Base-by-base conservation (phyloP, 2,797 vertebrate genomes). In the Microctenopoma lineatum region DNA sequence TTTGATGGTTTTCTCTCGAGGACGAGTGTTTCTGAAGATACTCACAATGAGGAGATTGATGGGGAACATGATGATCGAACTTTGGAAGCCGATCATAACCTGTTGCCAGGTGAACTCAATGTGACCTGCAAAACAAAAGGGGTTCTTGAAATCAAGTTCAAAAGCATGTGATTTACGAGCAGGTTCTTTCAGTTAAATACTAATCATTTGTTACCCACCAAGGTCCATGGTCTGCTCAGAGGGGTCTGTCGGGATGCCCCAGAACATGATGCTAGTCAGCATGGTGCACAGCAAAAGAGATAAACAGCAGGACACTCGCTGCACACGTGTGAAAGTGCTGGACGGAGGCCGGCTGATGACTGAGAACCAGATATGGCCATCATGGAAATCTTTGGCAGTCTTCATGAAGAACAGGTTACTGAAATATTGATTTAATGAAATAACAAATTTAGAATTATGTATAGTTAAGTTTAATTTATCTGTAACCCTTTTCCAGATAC, bases 181-280 rank as follows among this genome's bases (percentile, higher is more conserved):
- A 25, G 7, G 36, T 48, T 4, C 0, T 13, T 69, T 34, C 10
- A 46, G 9, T 15, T 29, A 18, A 13, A 50, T 21, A 2, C 41
- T 32, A 9, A 6, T 15, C n/a, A 46, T 54, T 47, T 57, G 16
- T 52, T 16, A 48, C 80, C 32, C 94, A 99, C 98, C 97, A 67
- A 98, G 84, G 85, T 98, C 97, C 96, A 97, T 97, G 80, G 96
- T 98, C 88, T 98, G 97, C 88, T 99, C 96, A 12, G 95, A 94
- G 0, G 97, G 97, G 73, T 96, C 93, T 57, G 93, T 96, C 18
- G 97, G 97, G 59, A 99, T 89, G 3, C 97, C 97, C 95, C 96
- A 98, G 87, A 99, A 99, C 94, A 98, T 97, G 88, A 99, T 97
- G 88, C 95, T 98, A 55, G 96, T 98, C 80, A 98, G 87, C 97